These are phyloP conservation scores for Prenolepis imparis DNA, from an alignment of 2,888 invertebrate genomes.

Conservation along the genomic window DNA sequence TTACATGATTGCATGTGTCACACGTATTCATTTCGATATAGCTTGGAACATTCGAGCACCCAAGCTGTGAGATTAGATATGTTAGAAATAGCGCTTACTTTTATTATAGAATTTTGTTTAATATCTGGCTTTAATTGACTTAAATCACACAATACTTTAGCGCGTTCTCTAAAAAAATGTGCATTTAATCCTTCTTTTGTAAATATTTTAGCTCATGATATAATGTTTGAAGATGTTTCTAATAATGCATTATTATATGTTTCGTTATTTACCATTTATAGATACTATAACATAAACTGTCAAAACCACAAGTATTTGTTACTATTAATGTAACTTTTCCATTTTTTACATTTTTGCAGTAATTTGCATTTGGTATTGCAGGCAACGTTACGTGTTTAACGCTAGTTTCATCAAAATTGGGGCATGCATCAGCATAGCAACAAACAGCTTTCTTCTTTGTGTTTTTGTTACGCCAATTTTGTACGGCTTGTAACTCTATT, in stretches of 20 bases:
- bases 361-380: not conserved
- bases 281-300: conserved; percentile 8
- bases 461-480: conserved; percentile 8
- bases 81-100: no score
- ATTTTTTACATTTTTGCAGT: conserved; percentile 12
- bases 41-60: no score
- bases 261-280: not conserved
- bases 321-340: conserved; percentile 6
- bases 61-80: no score
- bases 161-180: not conserved
- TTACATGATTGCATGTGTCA: no score
- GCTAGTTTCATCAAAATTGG: not conserved
- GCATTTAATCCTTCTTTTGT: conserved; percentile 12
- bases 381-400: not conserved
- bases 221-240: conserved; percentile 12
- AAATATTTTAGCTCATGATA: not conserved
- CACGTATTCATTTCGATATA: no score
- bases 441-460: not conserved
- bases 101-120: no score
- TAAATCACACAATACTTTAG: no score
- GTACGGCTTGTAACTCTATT: not conserved
- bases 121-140: no score
- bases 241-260: conserved; percentile 15
- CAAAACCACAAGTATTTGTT: conserved; percentile 17
- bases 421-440: conserved; percentile 1